Base-by-base conservation (phyloP, 2,888 invertebrate species). In the Lathronympha strigana region DNA sequence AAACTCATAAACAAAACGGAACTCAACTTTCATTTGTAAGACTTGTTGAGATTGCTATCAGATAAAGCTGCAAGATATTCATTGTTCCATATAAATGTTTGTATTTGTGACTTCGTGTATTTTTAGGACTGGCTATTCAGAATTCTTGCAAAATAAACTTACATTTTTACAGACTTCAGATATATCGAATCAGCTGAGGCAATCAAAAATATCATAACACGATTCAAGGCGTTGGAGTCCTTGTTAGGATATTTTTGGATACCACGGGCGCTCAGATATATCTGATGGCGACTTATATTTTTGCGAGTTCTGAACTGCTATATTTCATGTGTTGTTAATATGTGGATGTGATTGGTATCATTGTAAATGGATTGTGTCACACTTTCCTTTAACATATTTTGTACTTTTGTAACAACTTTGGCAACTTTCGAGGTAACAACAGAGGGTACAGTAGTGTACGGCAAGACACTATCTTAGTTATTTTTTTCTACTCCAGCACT, bases 101-200 rank as follows among this genome's bases (percentile, higher is more conserved):
- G 67, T 66, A 68, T 69, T 71, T 72, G 70, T n/a, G 33, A 11
- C 8, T 33, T 33, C 71, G 57, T 69, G 69, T 68, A 53, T 61
- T 40, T 60, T 60, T 33, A 53, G 53, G 53, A n/a, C 21, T 31
- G 8, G 23, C 11, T 5, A 13, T 1, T 33, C 43, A 43, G 15
- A 45, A 51, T 17, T 45, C 15, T 33, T 11, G 31, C 21, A 6
- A 21, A 36, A 8, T 33, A 15, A 33, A 33, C 9, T 11, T 11
- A 13, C 9, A 11, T 33, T 1, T 2, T 11, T 33, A 33, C 11
- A 25, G 6, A 25, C 6, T 25, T 25, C n/a, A n/a, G n/a, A n/a
- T n/a, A n/a, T n/a, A n/a, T n/a, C n/a, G n/a, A n/a, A n/a, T n/a
- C n/a, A n/a, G n/a, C n/a, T n/a, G n/a, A n/a, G n/a, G n/a, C n/a